Evolutionary conservation across 2,888 invertebrate genomes (phyloP).

Genomic region (Amphimallon solstitiale): DNA sequence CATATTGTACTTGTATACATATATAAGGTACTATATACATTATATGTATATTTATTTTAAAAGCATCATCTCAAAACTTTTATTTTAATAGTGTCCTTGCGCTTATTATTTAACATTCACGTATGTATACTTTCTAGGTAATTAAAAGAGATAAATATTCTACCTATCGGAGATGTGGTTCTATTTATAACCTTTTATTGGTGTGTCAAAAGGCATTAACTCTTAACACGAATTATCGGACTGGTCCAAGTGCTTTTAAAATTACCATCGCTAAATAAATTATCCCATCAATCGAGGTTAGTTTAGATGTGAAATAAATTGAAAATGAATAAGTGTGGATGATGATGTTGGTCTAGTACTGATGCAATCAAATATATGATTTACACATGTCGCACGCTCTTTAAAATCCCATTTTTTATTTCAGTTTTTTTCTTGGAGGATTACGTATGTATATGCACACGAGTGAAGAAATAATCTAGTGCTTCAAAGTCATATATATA

Average conservation of each 20-base stretch:
- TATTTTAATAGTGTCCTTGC: constrained; percentile 16
- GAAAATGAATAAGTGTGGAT: constrained; percentile 48
- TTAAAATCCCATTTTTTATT: constrained; percentile 43
- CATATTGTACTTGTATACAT: too few relatives aligned
- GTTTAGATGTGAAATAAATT: constrained; percentile 43
- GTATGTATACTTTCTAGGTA: constrained; percentile 17
- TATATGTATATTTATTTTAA: too few relatives aligned
- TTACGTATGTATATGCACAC: constrained; percentile 1
- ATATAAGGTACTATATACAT: too few relatives aligned
- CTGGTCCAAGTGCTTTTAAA: constrained; percentile 11
- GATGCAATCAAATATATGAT: constrained; percentile 45
- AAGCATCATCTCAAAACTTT: constrained; percentile 14
- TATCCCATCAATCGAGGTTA: constrained; percentile 42
- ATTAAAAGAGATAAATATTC: constrained; percentile 27
- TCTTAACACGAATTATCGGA: constrained; percentile 29
- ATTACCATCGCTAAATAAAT: constrained; percentile 40
- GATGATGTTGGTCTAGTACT: constrained; percentile 43
- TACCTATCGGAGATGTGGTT: constrained; percentile 22
- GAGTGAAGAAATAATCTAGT: constrained; percentile 7
- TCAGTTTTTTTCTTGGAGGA: constrained; percentile 1
- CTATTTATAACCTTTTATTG: constrained; percentile 30
- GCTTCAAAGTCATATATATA: background rate
- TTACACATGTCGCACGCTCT: constrained; percentile 44
- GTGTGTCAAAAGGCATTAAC: constrained; percentile 28
- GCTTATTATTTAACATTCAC: constrained; percentile 16